Percentiles rank a stretch among this genome's conserved stretches.
These are phyloP conservation scores for Holacanthella duospinosa DNA, from an alignment of 2,888 invertebrate genomes.

Conservation along the genomic window DNA sequence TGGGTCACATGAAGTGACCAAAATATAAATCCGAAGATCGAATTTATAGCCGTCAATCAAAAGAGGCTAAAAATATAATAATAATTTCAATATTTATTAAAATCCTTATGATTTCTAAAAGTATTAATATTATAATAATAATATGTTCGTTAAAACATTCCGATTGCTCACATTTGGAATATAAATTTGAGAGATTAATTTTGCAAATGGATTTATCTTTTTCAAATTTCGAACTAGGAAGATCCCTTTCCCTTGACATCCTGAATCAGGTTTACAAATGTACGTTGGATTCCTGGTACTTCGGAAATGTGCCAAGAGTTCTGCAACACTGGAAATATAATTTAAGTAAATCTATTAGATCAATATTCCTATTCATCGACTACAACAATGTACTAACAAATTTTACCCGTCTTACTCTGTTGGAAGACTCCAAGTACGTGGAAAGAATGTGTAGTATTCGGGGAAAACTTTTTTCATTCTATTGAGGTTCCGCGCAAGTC, in stretches of 20 bases:
- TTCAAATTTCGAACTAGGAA: constrained; percentile 70
- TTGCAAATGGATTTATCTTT: constrained; percentile 64
- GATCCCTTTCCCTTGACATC: constrained; percentile 83
- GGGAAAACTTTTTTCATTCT: constrained; percentile 79
- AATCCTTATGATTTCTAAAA: too few species aligned
- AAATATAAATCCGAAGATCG: constrained; percentile 74
- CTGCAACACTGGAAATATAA: constrained; percentile 51
- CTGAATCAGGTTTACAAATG: constrained; percentile 82
- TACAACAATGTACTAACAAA: not conserved
- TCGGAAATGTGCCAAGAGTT: constrained; percentile 59
- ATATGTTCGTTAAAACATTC: not conserved
- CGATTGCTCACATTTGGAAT: constrained; percentile 49
- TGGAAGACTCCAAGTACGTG: constrained; percentile 87
- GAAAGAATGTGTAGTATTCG: constrained; percentile 81
- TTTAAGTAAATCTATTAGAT: not conserved
- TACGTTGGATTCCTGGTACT: constrained; percentile 62
- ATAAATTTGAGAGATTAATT: constrained; percentile 76
- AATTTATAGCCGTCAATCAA: constrained; percentile 87
- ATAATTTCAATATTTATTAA: not conserved
- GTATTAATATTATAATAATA: too few species aligned
- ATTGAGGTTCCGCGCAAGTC: constrained; percentile 76
- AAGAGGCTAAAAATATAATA: constrained; percentile 52
- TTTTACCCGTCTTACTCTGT: constrained; percentile 60
- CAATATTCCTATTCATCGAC: not conserved
- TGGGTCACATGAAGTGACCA: constrained; percentile 84